These are phyloP conservation scores for Aphis craccivora DNA, from an alignment of 1,140 invertebrate species.

Conservation along the genomic window DNA sequence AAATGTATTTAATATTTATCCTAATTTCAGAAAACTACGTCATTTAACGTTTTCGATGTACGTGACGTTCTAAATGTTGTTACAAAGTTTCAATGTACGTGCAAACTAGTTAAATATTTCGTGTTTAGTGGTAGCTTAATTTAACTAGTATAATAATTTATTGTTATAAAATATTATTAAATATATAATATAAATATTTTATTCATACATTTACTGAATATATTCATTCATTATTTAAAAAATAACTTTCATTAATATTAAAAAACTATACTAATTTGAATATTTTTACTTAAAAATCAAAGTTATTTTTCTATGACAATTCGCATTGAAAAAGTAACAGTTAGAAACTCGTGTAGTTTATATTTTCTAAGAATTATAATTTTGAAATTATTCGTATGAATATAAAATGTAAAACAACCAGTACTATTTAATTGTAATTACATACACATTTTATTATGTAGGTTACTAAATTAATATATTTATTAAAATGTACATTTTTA, in stretches of 20 bases:
- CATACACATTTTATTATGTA: neutral
- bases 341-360: neutral
- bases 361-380: neutral
- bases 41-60: neutral
- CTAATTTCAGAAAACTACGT: neutral
- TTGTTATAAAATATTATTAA: neutral
- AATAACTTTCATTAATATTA: too few species aligned
- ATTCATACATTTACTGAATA: neutral
- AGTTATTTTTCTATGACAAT: neutral
- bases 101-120: neutral
- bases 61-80: neutral
- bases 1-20: neutral
- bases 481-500: neutral
- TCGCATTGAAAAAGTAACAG: neutral
- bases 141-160: neutral
- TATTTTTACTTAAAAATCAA: neutral
- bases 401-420: neutral
- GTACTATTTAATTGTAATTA: neutral
- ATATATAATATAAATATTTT: neutral
- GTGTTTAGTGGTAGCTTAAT: conserved; percentile 5
- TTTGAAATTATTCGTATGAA: neutral
- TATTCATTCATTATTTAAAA: too few species aligned
- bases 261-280: neutral
- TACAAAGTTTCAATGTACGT: neutral
- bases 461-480: neutral